phyloP scores from a whole-genome alignment of 2,888 invertebrate genomes.

The Brachycybe producta region DNA sequence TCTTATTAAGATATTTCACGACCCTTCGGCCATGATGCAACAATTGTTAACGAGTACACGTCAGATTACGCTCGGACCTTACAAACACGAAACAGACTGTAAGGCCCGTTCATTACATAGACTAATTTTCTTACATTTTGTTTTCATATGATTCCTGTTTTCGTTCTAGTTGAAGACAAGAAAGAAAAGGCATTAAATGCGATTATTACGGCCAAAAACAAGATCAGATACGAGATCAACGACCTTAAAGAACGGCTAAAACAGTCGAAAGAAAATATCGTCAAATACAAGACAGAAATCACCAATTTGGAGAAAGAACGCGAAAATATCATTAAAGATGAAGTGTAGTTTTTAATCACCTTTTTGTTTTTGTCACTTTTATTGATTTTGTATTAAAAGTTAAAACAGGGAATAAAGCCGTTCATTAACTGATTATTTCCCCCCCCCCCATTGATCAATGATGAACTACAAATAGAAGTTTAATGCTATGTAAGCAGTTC shows the following conservation, averaged over 20 bases:
- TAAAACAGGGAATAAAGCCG: no score
- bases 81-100: slow-evolving; percentile 84
- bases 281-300: slow-evolving; percentile 35
- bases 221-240: slow-evolving; percentile 65
- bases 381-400: no score
- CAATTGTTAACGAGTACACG: slow-evolving; percentile 65
- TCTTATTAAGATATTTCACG: slow-evolving; percentile 35
- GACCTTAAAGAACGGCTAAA: slow-evolving; percentile 73
- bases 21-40: slow-evolving; percentile 56
- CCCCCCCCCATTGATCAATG: no score
- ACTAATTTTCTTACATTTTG: slow-evolving; percentile 4
- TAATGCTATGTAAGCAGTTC: no score
- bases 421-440: no score
- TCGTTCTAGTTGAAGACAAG: slow-evolving; percentile 65
- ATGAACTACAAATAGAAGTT: no score
- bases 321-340: no score
- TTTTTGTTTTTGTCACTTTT: no score
- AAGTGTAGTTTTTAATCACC: no score
- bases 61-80: slow-evolving; percentile 54
- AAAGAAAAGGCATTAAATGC: slow-evolving; percentile 64
- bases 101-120: slow-evolving; percentile 34
- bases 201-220: slow-evolving; percentile 63
- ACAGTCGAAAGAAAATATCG: slow-evolving; percentile 70
- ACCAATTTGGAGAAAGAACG: slow-evolving; percentile 18
- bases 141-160: neutral